Evolutionary conservation across 2,888 invertebrate species (phyloP).

Genomic region (Dicycla oo): DNA sequence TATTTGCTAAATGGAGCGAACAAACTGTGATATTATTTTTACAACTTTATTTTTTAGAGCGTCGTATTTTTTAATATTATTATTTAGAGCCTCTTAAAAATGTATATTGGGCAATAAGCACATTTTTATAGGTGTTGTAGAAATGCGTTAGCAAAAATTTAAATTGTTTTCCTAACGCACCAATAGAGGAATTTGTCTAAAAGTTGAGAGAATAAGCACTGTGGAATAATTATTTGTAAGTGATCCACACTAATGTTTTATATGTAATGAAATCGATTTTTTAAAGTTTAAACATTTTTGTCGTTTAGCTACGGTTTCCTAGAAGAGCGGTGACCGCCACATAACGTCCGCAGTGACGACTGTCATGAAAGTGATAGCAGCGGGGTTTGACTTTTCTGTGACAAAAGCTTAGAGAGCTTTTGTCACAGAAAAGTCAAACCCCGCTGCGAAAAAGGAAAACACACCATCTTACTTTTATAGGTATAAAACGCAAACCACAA

Average conservation of each 20-base stretch:
- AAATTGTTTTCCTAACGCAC: neutral
- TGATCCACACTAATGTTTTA: neutral
- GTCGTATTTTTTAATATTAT: conserved; percentile 26
- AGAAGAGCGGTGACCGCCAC: too few relatives aligned
- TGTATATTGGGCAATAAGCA: neutral
- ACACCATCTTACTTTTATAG: neutral
- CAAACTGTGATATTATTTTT: conserved; percentile 48
- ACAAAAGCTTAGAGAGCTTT: too few relatives aligned
- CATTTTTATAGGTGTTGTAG: neutral
- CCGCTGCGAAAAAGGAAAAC: too few relatives aligned
- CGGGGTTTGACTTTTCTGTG: too few relatives aligned
- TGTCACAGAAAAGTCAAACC: too few relatives aligned
- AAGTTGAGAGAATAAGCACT: neutral
- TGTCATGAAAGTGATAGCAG: too few relatives aligned
- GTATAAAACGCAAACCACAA: conserved; percentile 41
- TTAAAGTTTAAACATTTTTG: too few relatives aligned
- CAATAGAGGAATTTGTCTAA: neutral
- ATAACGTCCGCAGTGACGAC: too few relatives aligned
- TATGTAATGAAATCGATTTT: too few relatives aligned
- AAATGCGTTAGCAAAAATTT: neutral
- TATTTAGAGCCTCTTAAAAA: conserved; percentile 29
- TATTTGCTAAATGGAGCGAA: conserved; percentile 20
- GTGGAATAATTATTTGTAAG: neutral
- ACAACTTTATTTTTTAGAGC: conserved; percentile 32
- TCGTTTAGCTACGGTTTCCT: too few relatives aligned